A percentile compares a stretch with the other conserved stretches of the same genome.
These are phyloP conservation scores for Ranitomeya imitator DNA, from an alignment of 2,113 vertebrate species.

Conservation along the genomic window DNA sequence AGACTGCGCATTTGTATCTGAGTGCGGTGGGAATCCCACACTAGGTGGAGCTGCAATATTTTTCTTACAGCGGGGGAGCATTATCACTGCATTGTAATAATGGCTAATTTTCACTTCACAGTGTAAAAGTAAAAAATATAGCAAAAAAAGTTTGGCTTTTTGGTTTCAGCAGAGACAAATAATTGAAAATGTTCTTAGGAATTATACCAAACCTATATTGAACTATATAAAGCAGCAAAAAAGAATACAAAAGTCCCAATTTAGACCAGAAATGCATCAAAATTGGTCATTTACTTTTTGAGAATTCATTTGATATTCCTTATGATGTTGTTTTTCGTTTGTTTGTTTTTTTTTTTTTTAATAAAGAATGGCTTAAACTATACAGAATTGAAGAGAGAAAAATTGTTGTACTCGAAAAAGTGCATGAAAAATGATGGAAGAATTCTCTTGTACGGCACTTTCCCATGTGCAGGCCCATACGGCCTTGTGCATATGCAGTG, in stretches of 20 bases:
- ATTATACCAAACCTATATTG: neutral
- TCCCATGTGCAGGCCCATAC: too few relatives aligned
- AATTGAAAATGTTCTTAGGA: neutral
- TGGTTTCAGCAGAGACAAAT: too few relatives aligned
- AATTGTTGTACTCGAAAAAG: too few relatives aligned
- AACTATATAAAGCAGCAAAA: neutral
- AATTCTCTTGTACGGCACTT: too few relatives aligned
- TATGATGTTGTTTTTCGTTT: too few relatives aligned
- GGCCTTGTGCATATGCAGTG: too few relatives aligned
- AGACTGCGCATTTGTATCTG: slow-evolving; percentile 31
- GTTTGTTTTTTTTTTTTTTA: too few relatives aligned
- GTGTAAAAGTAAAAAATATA: neutral
- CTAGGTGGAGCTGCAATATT: slow-evolving; percentile 39
- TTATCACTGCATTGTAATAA: neutral
- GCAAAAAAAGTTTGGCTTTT: neutral
- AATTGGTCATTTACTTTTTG: neutral
- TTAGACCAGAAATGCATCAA: neutral
- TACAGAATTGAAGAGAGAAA: too few relatives aligned
- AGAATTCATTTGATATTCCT: too few relatives aligned
- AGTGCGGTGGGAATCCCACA: slow-evolving; percentile 13
- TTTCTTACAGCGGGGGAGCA: neutral
- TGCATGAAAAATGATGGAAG: too few relatives aligned
- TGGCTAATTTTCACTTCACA: neutral
- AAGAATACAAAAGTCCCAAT: neutral
- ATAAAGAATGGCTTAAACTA: too few relatives aligned